Evolutionary conservation across 2,888 invertebrate genomes (phyloP), one percentile per base, ranked within the genome.

Genomic region (Hirtodrosophila histrioides): DNA sequence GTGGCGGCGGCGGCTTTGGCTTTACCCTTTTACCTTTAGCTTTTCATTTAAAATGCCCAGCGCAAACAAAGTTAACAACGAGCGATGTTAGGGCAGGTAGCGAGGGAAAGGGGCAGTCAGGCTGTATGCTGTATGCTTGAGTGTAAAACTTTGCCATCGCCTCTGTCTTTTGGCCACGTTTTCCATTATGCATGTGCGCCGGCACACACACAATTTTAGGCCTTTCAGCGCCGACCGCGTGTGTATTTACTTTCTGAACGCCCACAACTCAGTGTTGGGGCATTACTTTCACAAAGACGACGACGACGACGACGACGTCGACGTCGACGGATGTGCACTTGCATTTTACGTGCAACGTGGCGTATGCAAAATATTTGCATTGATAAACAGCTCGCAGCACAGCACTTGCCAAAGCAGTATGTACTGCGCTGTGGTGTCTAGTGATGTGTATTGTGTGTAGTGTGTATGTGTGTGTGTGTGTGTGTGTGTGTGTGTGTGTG

Each of bases 361-460:
- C 82, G 82, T 80, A 85, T 85, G 80, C 80, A 78, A 85, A 83
- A 83, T 83, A 82, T 82, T 82, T 84, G 84, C 82, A 82, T 82
- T 82, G 82, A 84, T 82, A 82, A 82, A 82, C 82, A 82, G 84
- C 82, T 72, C 48, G 58, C 77, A 77, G 80, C 80, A 10, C 24
- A 40, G 61, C 64, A 53, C 56, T 60, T 72, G 46, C 58, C 62
- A 56, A 56, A 54, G 70, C 69, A 45, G 33, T 35, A 3, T 27
- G 4, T 27, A 27, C 27, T 27, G 6, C 10, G 39, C 40, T 58
- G 40, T 60, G 55, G 40, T 60, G 55, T 50, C 69, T 72, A 71
- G 54, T 75, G 56, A 56, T 40, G 61, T 6, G 27, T 27, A 6
- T 6, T 37, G 56, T 24, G 31, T 24, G 35, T 12, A 17, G 17